Evolutionary conservation across 2,888 invertebrate genomes (phyloP), one percentile per base, ranked within the genome.

Genomic region (Drosophila neotestacea): DNA sequence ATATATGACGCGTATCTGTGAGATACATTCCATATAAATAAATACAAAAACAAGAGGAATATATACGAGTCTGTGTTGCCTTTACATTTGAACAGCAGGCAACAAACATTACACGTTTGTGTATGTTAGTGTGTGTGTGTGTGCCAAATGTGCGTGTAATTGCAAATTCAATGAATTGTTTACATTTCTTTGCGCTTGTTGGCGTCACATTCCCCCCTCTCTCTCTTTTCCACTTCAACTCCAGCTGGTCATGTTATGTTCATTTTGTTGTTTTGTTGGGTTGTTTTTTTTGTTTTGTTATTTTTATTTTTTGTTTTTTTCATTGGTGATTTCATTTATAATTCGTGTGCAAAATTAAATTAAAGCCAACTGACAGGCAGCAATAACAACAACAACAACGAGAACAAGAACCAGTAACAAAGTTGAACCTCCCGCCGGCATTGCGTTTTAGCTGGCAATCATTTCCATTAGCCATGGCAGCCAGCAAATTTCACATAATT

Each of bases 161-260:
- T 90, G 90, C 90, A 87, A 88, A 88, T 90, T 90, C 90, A 90
- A 89, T 89, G 90, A 80, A 89, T 82, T 89, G 90, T 90, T 88
- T 90, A 85, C 88, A 84, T 89, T 88, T 89, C 89, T 91, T 88
- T 88, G 86, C 81, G 81, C 88, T 85, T 88, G 85, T 88, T 88
- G 84, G 79, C 77, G 55, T 72, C 62, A 51, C 74, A 50, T 10
- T 13, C 34, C 30, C 51, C 60, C 47, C 39, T 6, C 44, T 34
- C 16, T 39, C 1, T 10, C 46, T 4, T 39, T 46, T 46, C 22
- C 39, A 16, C 54, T 48, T 56, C 34, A 56, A 51, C 59, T 61
- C 58, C 59, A 55, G 78, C 65, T 85, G 74, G 67, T 63, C 77
- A 67, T 83, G 81, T 83, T 74, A 62, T 71, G 66, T 70, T 63